These are phyloP conservation scores for Leptopilina syphax DNA, from an alignment of 2,888 invertebrate genomes.

Conservation along the genomic window DNA sequence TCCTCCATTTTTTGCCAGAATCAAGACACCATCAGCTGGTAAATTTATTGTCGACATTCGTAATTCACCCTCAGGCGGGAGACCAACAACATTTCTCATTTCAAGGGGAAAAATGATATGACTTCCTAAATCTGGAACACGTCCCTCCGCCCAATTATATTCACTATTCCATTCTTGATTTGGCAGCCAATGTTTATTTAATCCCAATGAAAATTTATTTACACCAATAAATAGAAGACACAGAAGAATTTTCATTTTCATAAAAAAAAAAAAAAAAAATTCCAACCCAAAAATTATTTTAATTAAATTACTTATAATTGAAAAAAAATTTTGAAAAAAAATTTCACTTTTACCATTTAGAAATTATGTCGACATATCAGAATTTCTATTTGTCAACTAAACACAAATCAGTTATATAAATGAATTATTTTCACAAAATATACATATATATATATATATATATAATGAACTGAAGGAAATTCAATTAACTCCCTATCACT, in stretches of 20 bases:
- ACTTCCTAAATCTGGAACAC: slow-evolving; percentile 63
- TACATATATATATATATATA: neutral
- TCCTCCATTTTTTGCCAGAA: slow-evolving; percentile 63
- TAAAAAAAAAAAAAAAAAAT: neutral
- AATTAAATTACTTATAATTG: neutral
- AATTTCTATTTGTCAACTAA: neutral
- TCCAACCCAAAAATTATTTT: no score
- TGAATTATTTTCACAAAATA: neutral
- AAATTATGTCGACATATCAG: no score
- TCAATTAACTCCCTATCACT: slow-evolving; percentile 21
- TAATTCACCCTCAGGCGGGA: slow-evolving; percentile 58
- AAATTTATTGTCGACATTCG: slow-evolving; percentile 66
- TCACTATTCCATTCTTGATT: slow-evolving; percentile 68
- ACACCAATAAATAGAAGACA: neutral
- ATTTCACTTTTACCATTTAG: neutral
- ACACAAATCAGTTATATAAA: neutral
- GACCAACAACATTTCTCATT: slow-evolving; percentile 67
- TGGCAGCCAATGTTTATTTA: slow-evolving; percentile 69
- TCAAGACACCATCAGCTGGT: slow-evolving; percentile 65
- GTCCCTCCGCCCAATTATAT: slow-evolving; percentile 60
- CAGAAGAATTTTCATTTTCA: neutral
- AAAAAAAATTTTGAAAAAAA: neutral
- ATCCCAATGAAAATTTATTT: slow-evolving; percentile 7
- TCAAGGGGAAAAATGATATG: slow-evolving; percentile 68
- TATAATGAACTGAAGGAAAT: neutral